A percentile compares a stretch with the other conserved stretches of the same genome.
phyloP scores from a whole-genome alignment of 2,888 invertebrate genomes.

The Latrodectus hesperus region DNA sequence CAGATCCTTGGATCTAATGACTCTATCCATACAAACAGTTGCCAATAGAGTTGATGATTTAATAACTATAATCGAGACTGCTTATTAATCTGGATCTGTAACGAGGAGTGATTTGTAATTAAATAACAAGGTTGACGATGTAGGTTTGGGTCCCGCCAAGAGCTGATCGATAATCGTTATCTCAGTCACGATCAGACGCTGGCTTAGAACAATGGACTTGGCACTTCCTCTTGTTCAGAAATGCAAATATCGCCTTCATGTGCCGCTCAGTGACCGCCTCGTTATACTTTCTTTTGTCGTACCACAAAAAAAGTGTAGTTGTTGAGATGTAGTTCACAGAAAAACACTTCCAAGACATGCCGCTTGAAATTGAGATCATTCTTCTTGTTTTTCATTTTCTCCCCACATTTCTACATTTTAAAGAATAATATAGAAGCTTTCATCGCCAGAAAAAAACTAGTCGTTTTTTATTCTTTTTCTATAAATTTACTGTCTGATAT shows the following conservation, averaged over 20 bases:
- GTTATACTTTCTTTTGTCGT: background rate
- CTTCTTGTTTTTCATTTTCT: too few relatives aligned
- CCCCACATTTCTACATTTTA: too few relatives aligned
- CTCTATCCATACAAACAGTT: background rate
- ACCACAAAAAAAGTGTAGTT: too few relatives aligned
- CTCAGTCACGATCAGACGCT: background rate
- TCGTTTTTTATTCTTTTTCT: too few relatives aligned
- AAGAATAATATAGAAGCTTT: too few relatives aligned
- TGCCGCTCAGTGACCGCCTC: background rate
- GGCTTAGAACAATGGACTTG: background rate
- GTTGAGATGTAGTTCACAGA: too few relatives aligned
- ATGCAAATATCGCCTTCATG: background rate
- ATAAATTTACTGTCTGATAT: too few relatives aligned
- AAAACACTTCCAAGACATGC: too few relatives aligned
- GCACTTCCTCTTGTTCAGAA: slow-evolving; percentile 3
- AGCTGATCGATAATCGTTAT: background rate
- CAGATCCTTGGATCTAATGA: background rate
- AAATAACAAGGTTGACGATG: slow-evolving; percentile 35
- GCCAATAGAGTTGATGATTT: slow-evolving; percentile 40
- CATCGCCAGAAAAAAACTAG: too few relatives aligned
- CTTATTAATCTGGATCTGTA: slow-evolving; percentile 30
- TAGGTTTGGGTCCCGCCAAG: background rate
- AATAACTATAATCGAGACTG: slow-evolving; percentile 57
- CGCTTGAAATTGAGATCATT: too few relatives aligned
- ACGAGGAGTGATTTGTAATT: slow-evolving; percentile 25